Conservation (phyloP, 2,113 vertebrate genomes). For the Corythoichthys haematopterus region DNA sequence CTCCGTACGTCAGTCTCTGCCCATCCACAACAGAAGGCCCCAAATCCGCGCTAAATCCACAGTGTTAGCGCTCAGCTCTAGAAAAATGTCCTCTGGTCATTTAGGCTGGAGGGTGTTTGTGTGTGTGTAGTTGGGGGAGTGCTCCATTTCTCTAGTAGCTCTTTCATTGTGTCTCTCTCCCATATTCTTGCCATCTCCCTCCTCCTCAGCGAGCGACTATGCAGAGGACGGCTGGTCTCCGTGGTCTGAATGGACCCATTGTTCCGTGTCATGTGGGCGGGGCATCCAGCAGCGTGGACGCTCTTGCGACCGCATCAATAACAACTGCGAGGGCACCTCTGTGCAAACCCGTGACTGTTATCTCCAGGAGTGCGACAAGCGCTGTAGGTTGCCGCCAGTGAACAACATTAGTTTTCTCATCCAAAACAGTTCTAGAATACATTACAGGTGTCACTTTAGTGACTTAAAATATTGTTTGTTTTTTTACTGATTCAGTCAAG, state of each 20-base stretch:
- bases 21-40: slow-evolving; percentile 32
- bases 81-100: slow-evolving; percentile 53
- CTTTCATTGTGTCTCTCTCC: slow-evolving; percentile 62
- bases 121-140: slow-evolving; percentile 12
- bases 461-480: slow-evolving; percentile 15
- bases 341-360: slow-evolving; percentile 99
- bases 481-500: slow-evolving; percentile 76
- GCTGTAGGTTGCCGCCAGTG: slow-evolving; percentile 78
- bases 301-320: slow-evolving; percentile 97
- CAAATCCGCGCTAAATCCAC: slow-evolving; percentile 55
- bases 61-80: slow-evolving; percentile 57
- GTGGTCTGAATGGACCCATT: slow-evolving; percentile 99
- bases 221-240: slow-evolving; percentile 96
- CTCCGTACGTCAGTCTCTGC: slow-evolving; percentile 15
- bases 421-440: not conserved
- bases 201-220: slow-evolving; percentile 83
- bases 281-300: slow-evolving; percentile 96
- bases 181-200: slow-evolving; percentile 45
- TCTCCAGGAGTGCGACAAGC: slow-evolving; percentile 94
- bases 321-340: slow-evolving; percentile 93
- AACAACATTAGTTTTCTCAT: not conserved
- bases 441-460: not conserved
- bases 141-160: slow-evolving; percentile 57
- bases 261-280: slow-evolving; percentile 92
- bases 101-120: slow-evolving; percentile 37